A percentile compares a stretch with the other conserved stretches of the same genome.
Evolutionary conservation across 2,888 invertebrate genomes (phyloP).

Genomic region (Pseudococcus jackbeardsleyi): DNA sequence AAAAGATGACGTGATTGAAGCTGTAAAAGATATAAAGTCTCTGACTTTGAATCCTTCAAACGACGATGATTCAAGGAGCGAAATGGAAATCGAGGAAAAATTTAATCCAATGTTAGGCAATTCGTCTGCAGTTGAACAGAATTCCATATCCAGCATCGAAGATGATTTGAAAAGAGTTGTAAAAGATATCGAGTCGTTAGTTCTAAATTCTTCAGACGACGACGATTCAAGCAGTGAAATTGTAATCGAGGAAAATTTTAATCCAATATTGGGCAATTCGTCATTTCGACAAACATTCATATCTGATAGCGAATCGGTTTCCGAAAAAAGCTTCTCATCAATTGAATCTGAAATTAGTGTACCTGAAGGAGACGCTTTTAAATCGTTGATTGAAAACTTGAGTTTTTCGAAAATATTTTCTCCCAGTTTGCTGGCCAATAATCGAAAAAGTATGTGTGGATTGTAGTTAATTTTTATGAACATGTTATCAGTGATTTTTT

Average conservation of each 20-base stretch:
- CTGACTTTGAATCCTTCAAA: no score
- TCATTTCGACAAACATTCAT: not conserved
- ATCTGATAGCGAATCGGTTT: not conserved
- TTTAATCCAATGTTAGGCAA: no score
- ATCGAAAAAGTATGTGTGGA: not conserved
- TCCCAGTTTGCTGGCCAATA: not conserved
- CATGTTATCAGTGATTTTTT: not conserved
- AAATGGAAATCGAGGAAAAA: no score
- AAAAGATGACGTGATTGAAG: no score
- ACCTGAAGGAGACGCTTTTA: no score
- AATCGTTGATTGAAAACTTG: no score
- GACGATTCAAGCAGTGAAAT: not conserved
- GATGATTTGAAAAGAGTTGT: not conserved
- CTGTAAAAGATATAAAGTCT: no score
- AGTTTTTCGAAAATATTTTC: not conserved
- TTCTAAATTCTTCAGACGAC: not conserved
- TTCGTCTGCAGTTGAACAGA: no score
- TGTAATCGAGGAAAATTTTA: not conserved
- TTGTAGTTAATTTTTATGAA: not conserved
- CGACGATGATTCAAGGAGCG: no score
- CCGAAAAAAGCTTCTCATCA: not conserved
- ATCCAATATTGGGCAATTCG: not conserved
- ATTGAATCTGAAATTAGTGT: no score
- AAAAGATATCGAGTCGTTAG: not conserved
- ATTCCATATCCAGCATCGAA: not conserved